Conservation (phyloP, 2,888 invertebrate species). For the Limenitis camilla region DNA sequence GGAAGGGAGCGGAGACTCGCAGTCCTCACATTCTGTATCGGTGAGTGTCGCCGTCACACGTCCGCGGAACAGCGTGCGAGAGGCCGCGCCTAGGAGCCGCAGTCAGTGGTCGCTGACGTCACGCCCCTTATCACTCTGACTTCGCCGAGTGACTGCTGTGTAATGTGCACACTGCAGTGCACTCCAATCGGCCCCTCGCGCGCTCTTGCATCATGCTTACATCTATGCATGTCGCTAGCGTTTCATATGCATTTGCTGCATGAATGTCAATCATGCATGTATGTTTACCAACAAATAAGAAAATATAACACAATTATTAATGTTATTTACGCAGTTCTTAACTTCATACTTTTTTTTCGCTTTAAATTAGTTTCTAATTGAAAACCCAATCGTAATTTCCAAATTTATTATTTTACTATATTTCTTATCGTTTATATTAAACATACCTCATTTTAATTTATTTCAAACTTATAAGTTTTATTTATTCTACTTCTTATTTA, state of each 20-base stretch:
- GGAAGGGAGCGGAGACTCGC: constrained; percentile 69
- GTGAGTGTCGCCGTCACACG: constrained; percentile 44
- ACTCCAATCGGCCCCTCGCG: constrained; percentile 39
- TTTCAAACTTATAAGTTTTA: no score
- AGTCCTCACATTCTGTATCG: constrained; percentile 59
- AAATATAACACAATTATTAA: background rate
- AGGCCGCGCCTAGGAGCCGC: constrained; percentile 43
- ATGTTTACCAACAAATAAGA: background rate
- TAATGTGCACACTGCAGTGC: background rate
- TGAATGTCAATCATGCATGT: constrained; percentile 9
- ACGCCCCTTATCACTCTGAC: constrained; percentile 40
- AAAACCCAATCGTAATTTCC: no score
- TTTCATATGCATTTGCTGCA: constrained; percentile 29
- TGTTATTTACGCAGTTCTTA: background rate
- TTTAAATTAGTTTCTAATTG: background rate
- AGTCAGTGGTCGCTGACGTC: constrained; percentile 50
- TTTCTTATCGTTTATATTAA: no score
- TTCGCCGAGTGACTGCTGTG: constrained; percentile 18
- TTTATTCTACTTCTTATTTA: no score
- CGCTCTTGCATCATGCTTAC: constrained; percentile 42
- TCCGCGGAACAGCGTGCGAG: constrained; percentile 24
- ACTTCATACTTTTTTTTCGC: background rate
- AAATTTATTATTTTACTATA: no score
- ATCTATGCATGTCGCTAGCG: constrained; percentile 26
- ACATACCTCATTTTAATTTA: no score